phyloP scores from a whole-genome alignment of 2,797 vertebrate species.

The Rhincodon typus region DNA sequence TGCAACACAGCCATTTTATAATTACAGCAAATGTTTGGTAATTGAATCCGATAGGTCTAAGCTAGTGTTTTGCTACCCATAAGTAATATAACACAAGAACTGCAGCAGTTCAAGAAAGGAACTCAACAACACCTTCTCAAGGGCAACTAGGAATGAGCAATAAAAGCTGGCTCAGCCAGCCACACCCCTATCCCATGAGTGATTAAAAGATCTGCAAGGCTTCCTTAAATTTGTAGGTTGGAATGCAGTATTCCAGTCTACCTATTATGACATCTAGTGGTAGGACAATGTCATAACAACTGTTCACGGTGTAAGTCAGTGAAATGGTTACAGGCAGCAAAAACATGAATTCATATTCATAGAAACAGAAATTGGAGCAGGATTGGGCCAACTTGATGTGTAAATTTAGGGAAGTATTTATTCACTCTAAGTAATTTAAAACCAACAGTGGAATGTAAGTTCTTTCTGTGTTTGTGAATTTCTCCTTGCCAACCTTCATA shows the following conservation, averaged over 20 bases:
- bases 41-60: too few relatives aligned
- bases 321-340: neutral
- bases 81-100: too few relatives aligned
- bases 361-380: too few relatives aligned
- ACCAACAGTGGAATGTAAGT: neutral
- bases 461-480: neutral
- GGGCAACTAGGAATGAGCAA: too few relatives aligned
- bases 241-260: neutral
- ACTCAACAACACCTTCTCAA: too few relatives aligned
- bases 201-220: neutral
- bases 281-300: neutral
- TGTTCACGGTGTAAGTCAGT: neutral
- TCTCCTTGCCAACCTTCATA: neutral
- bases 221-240: neutral
- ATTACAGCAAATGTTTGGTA: too few relatives aligned
- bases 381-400: neutral
- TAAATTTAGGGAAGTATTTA: neutral
- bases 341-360: neutral
- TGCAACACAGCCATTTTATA: too few relatives aligned
- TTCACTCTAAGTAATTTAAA: neutral
- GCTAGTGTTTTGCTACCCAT: too few relatives aligned
- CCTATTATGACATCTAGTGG: constrained; percentile 5
- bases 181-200: too few relatives aligned
- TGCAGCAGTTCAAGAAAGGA: too few relatives aligned
- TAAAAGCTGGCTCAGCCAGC: too few relatives aligned